Evolutionary conservation across 2,797 vertebrate genomes (phyloP).

Genomic region (Channa striata): DNA sequence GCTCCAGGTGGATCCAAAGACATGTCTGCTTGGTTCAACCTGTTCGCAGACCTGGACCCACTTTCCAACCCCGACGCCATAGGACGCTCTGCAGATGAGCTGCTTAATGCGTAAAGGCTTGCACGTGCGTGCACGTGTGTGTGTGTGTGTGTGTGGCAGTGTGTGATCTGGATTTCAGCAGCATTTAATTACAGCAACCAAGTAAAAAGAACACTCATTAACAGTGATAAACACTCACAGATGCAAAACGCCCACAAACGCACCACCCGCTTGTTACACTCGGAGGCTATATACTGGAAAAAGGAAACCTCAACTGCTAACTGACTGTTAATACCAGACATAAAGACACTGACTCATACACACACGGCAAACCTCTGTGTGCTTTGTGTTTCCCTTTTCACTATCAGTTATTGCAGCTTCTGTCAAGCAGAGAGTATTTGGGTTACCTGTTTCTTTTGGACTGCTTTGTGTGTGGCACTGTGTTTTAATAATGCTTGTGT

Average conservation of each 20-base stretch:
- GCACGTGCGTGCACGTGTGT: neutral
- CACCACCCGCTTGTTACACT: conserved; percentile 16
- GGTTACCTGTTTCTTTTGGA: conserved; percentile 15
- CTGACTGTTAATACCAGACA: conserved; percentile 49
- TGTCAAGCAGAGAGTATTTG: conserved; percentile 12
- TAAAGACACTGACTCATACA: conserved; percentile 10
- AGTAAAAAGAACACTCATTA: conserved; percentile 22
- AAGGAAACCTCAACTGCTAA: neutral
- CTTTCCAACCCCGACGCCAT: conserved; percentile 88
- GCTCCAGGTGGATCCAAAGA: conserved; percentile 75
- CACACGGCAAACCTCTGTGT: conserved; percentile 23
- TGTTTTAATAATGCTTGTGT: conserved; percentile 29
- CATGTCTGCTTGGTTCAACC: conserved; percentile 87
- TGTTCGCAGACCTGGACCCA: conserved; percentile 88
- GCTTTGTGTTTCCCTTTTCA: conserved; percentile 1
- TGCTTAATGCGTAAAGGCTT: conserved; percentile 83
- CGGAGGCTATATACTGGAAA: conserved; percentile 5
- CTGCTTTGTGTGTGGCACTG: neutral
- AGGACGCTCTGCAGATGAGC: conserved; percentile 85
- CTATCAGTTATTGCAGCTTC: neutral
- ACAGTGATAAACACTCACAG: conserved; percentile 3
- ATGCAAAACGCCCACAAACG: neutral
- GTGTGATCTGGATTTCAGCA: conserved; percentile 6
- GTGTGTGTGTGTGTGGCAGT: conserved; percentile 14
- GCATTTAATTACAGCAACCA: conserved; percentile 18